Base-by-base conservation (phyloP, 2,113 vertebrate species). In the Microcebus jonahi region DNA sequence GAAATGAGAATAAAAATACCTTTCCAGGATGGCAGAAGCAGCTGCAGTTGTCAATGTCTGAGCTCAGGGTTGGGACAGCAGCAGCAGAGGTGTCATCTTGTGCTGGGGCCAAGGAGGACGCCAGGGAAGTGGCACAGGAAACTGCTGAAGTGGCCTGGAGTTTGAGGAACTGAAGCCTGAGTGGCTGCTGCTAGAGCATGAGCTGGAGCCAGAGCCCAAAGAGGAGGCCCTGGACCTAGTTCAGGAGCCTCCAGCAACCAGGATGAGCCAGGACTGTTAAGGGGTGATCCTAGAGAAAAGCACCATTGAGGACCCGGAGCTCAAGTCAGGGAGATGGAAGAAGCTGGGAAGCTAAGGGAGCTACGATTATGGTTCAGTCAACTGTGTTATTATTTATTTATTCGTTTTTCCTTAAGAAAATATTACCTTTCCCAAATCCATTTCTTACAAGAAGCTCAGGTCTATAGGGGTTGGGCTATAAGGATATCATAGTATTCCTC, bases 301-400 rank as follows among this genome's bases (percentile, higher is more conserved):
- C 98, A 98, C 98, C n/a, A 99, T 99, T 89, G 99, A 99, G 95
- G 99, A 99, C 96, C 99, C 98, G 99, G 99, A 99, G 98, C 98
- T 99, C 98, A 99, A 76, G 99, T 99, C 86, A 98, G 99, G 98
- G 99, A 99, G 98, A 99, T 99, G 99, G 99, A 99, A 98, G 99
- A 99, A 98, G 99, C 99, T 7, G 99, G 99, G 98, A 99, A 99
- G 97, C 97, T 99, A 97, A 99, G 99, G 97, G 99, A 99, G 97
- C 97, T 99, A 67, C 98, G 99, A 99, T 96, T 99, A 99, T 95
- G 99, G 99, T 96, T 99, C 99, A 87, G 99, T 99, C 97, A 99
- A 99, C 97, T 98, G 99, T 96, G 99, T 99, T 97, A 45, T 45
- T 45, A 45, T 45, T 45, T 45, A 45, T 45, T 45, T 45, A 45